Conservation (phyloP, 2,113 vertebrate species). For the Rhinichthys klamathensis region DNA sequence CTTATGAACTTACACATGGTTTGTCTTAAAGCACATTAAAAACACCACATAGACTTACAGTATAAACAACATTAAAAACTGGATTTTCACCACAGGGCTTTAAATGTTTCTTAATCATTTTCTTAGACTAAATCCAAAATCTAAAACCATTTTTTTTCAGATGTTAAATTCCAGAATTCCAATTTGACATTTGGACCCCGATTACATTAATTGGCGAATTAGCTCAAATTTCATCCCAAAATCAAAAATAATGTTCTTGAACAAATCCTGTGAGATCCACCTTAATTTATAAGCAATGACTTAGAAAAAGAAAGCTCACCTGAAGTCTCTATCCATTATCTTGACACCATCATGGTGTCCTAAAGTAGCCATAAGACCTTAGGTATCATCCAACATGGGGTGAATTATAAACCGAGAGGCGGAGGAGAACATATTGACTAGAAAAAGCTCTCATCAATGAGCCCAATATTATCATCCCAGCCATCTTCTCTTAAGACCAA, state of each 20-base stretch:
- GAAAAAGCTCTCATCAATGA: neutral
- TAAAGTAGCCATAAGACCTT: neutral
- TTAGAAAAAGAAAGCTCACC: neutral
- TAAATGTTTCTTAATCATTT: neutral
- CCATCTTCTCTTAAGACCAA: neutral
- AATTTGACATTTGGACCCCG: neutral
- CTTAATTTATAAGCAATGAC: neutral
- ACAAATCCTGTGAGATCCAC: neutral
- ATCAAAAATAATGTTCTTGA: neutral
- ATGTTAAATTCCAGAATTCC: neutral
- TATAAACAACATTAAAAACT: no score
- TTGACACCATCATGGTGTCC: neutral
- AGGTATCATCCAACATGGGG: neutral
- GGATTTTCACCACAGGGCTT: no score
- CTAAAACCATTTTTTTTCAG: no score
- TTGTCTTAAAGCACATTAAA: no score
- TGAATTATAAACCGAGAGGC: neutral
- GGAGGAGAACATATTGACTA: neutral
- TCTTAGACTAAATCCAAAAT: neutral
- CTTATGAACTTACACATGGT: no score
- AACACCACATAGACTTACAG: no score
- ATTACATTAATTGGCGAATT: neutral
- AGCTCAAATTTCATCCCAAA: neutral
- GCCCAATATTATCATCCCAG: neutral
- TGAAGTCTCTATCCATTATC: neutral